Evolutionary conservation across 2,113 vertebrate genomes (phyloP).

Genomic region (Lampris incognitus): DNA sequence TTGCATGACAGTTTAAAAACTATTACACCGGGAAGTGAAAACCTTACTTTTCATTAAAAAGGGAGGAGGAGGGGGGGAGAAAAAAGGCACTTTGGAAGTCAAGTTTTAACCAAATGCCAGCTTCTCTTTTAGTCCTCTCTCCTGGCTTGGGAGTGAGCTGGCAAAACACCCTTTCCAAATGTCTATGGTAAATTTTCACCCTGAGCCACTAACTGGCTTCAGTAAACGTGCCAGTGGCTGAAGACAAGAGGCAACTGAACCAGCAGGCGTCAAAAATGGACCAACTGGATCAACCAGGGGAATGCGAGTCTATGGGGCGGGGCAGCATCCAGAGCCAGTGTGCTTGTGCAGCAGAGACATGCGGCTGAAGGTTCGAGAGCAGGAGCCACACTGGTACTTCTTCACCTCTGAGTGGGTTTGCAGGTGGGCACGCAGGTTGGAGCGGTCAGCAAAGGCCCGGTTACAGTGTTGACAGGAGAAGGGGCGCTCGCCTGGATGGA

Average conservation of each 20-base stretch:
- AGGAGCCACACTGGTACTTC: conserved; percentile 95
- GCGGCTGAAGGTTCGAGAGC: conserved; percentile 96
- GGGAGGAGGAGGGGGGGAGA: not conserved
- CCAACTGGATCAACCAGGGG: conserved; percentile 12
- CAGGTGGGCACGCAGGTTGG: conserved; percentile 96
- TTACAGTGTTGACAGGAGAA: conserved; percentile 96
- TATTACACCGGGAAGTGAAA: not conserved
- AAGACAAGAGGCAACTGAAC: not conserved
- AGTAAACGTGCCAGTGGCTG: not conserved
- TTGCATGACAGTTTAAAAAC: not conserved
- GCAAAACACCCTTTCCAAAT: conserved; percentile 8
- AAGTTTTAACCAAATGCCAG: conserved; percentile 15
- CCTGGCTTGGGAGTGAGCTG: conserved; percentile 7
- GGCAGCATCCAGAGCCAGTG: conserved; percentile 87
- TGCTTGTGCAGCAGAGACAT: conserved; percentile 99
- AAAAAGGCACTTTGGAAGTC: conserved; percentile 53
- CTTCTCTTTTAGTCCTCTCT: not conserved
- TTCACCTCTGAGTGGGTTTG: conserved; percentile 98
- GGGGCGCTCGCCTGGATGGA: conserved; percentile 90
- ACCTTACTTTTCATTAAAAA: conserved; percentile 13
- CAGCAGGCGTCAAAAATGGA: conserved; percentile 19
- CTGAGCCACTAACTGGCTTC: not conserved
- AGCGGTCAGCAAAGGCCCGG: conserved; percentile 96
- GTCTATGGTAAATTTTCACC: not conserved
- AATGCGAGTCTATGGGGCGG: conserved; percentile 79